Conservation (phyloP, 1,140 invertebrate species). For the Microplitis demolitor region DNA sequence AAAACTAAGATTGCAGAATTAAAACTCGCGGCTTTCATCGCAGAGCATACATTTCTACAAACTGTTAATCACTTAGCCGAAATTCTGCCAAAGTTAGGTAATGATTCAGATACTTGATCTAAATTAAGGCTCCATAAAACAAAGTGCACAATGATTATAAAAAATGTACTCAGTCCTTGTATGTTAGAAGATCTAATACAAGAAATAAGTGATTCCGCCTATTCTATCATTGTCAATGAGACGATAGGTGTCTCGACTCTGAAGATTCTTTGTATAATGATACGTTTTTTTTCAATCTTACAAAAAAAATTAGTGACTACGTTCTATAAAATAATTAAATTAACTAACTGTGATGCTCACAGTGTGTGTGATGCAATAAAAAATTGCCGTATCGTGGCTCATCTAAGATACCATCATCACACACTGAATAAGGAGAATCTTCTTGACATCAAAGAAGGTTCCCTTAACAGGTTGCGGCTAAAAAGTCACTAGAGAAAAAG, state of each 20-base stretch:
- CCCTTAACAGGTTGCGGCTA: too few relatives aligned
- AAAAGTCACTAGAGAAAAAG: too few relatives aligned
- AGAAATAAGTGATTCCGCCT: constrained; percentile 41
- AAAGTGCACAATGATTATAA: constrained; percentile 43
- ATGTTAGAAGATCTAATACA: constrained; percentile 40
- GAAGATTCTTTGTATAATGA: too few relatives aligned
- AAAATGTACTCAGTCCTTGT: constrained; percentile 42
- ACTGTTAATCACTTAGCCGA: constrained; percentile 45
- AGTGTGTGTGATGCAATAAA: too few relatives aligned
- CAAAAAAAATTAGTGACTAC: too few relatives aligned
- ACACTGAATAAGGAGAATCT: too few relatives aligned
- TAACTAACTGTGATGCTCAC: too few relatives aligned
- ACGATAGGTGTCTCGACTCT: constrained; percentile 34
- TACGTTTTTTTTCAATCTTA: too few relatives aligned
- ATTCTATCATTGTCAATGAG: constrained; percentile 46
- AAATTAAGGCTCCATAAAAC: constrained; percentile 45
- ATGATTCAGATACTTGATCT: constrained; percentile 32
- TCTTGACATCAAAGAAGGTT: too few relatives aligned
- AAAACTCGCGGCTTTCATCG: constrained; percentile 50
- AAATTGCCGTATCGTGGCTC: too few relatives aligned
- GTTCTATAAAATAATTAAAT: too few relatives aligned
- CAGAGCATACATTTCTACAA: constrained; percentile 44
- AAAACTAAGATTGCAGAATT: constrained; percentile 43
- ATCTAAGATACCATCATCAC: too few relatives aligned
- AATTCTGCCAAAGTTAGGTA: constrained; percentile 36